Conservation (phyloP, 2,797 vertebrate species). For the Tapirus indicus region DNA sequence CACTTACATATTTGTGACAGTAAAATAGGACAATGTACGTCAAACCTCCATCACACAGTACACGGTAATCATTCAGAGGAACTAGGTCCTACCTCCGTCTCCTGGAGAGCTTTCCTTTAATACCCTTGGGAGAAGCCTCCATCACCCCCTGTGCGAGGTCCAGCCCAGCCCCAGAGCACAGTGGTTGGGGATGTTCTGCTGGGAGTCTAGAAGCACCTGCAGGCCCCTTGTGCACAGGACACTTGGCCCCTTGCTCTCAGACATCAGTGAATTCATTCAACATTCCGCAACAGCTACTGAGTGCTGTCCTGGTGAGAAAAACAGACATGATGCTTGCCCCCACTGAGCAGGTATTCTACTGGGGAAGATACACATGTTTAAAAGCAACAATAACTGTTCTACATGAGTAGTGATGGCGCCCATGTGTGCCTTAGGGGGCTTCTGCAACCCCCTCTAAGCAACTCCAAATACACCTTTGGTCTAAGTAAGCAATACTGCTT, state of each 20-base stretch:
- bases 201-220: background rate
- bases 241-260: background rate
- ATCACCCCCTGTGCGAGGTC: fast-evolving
- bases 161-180: background rate
- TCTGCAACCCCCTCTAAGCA: background rate
- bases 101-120: background rate
- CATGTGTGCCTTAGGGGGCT: no score
- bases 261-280: background rate
- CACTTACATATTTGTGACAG: background rate
- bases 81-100: no score
- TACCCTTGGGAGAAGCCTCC: background rate
- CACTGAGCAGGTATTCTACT: background rate
- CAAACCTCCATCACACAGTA: background rate
- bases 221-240: fast-evolving
- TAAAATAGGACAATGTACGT: background rate
- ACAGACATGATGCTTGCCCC: background rate
- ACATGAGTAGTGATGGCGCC: background rate
- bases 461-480: background rate
- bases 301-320: background rate
- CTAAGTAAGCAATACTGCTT: background rate
- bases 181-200: background rate
- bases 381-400: background rate
- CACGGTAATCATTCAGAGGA: fast-evolving
- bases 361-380: background rate
- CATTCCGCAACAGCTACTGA: background rate